These are phyloP conservation scores for Pseudocheirus occidentalis DNA, from an alignment of 2,797 vertebrate genomes.

Conservation along the genomic window DNA sequence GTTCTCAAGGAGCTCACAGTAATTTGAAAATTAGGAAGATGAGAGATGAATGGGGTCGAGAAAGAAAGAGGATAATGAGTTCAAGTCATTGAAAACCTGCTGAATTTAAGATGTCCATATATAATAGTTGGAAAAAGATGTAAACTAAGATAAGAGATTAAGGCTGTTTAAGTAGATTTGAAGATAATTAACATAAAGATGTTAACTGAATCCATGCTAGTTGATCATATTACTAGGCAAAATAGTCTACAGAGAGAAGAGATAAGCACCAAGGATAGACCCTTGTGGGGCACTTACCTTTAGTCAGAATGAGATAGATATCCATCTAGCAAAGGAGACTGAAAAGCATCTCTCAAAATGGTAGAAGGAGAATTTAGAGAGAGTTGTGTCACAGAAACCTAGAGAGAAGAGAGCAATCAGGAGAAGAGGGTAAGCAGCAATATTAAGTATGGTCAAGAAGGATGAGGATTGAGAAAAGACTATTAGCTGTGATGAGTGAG, in stretches of 20 bases:
- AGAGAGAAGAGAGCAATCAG: neutral
- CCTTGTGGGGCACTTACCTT: neutral
- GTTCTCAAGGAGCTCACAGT: neutral
- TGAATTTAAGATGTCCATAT: neutral
- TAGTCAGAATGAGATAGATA: neutral
- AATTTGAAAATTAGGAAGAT: neutral
- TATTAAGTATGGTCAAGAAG: neutral
- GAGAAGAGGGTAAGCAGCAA: neutral
- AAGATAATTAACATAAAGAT: neutral
- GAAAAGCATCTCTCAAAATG: neutral
- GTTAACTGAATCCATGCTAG: neutral
- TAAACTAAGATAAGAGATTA: neutral
- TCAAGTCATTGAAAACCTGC: neutral
- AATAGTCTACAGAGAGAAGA: neutral
- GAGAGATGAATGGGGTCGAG: too few relatives aligned
- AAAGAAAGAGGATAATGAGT: too few relatives aligned
- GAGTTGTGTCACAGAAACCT: neutral
- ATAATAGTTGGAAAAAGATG: neutral
- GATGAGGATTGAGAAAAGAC: neutral
- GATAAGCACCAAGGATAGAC: neutral
- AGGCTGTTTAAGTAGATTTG: neutral
- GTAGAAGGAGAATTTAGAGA: neutral
- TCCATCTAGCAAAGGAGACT: neutral
- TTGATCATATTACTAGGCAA: neutral
- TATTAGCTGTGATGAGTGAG: neutral